Base-by-base conservation (phyloP, 2,797 vertebrate genomes). In the Gallinago solitaria region DNA sequence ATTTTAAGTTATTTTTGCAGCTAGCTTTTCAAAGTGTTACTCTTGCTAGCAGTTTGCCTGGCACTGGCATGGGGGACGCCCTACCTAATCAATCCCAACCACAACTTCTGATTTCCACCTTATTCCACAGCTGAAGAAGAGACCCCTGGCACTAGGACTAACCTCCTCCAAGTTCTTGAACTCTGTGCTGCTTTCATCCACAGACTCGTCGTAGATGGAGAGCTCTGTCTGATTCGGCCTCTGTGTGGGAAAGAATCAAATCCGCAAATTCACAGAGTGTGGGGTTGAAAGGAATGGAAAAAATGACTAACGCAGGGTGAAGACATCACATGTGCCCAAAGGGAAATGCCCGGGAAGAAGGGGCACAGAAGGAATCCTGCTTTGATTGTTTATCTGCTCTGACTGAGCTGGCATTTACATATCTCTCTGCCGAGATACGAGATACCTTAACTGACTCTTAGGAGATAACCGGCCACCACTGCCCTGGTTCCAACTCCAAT, bases 161-260 rank as follows among this genome's bases (percentile, higher is more conserved):
- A 98, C 98, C 97, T 98, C 98, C 94, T 98, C 98, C 76, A 98
- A 56, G 95, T 98, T 98, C 96, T 95, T 97, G 92, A 97, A 98
- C 96, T 97, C 95, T 27, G 97, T 63, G 32, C n/a, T 91, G 70
- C 97, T 97, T 70, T 98, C 98, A 2, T 98, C 97, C 83, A 90
- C 89, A 3, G 95, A 95, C 63, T 97, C 96, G 0, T 97, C 96
- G 0, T 76, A 97, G 57, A 97, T 93, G 82, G 96, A 98, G 33
- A 98, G 93, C 70, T 98, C 98, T 2, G 95, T 97, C 89, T 97
- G 96, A 28, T 53, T 76, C 0, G 83, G 92, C 30, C 61, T 91
- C 97, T 97, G 93, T 9, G 77, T 65, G 24, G 87, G 73, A 51
- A 77, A 56, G 48, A 57, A 35, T 65, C 3, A 21, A 83, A 47